These are phyloP conservation scores for Muscicapa striata DNA, from an alignment of 2,797 vertebrate species.

Conservation along the genomic window DNA sequence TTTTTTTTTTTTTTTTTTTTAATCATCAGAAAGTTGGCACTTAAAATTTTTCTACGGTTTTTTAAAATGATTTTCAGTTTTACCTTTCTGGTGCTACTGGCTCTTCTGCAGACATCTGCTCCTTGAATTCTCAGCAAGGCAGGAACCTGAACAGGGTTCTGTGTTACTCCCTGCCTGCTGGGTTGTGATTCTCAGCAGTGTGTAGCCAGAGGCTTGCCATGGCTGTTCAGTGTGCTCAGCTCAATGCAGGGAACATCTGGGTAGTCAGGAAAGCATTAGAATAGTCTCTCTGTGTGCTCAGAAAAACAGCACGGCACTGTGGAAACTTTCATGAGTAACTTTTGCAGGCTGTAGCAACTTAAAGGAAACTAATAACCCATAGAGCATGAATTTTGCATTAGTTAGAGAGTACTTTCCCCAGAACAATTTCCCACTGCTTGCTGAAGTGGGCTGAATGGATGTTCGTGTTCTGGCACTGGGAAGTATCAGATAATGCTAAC, in stretches of 20 bases:
- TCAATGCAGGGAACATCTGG: background rate
- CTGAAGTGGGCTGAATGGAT: background rate
- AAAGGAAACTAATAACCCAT: background rate
- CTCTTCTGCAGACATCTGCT: background rate
- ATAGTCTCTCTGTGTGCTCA: background rate
- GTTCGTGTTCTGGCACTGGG: background rate
- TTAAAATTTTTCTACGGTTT: background rate
- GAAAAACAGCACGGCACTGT: background rate
- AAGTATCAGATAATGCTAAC: background rate
- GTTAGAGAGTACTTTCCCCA: background rate
- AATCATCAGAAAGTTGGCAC: background rate
- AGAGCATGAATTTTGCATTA: background rate
- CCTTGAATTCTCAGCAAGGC: background rate
- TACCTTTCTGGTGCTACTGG: background rate
- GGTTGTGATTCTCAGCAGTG: background rate
- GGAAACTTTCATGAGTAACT: background rate
- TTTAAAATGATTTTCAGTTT: background rate
- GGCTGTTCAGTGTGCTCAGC: background rate
- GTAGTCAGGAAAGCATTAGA: background rate
- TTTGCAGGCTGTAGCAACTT: background rate
- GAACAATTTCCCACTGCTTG: background rate
- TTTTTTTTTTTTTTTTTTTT: background rate
- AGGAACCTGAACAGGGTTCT: background rate
- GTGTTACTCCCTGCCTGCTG: background rate
- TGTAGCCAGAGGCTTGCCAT: background rate